Evolutionary conservation across 1,140 invertebrate species (phyloP).

Genomic region (Drosophila lacteicornis): DNA sequence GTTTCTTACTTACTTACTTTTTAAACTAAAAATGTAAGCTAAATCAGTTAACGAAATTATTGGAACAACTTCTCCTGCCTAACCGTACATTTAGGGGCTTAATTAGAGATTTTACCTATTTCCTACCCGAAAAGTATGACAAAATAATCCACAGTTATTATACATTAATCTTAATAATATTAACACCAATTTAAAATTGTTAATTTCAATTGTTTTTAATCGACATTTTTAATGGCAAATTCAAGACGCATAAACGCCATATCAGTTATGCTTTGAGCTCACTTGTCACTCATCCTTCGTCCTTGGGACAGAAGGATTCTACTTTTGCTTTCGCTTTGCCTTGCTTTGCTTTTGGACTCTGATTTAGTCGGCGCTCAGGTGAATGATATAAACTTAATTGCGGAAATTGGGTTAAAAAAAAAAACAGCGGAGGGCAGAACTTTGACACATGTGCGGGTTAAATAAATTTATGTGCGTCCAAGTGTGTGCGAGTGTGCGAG

Average conservation of each 20-base stretch:
- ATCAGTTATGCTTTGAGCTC: conserved; percentile 16
- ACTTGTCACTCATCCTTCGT: conserved; percentile 35
- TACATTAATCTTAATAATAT: not conserved
- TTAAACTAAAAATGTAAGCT: not conserved
- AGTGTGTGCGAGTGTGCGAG: conserved; percentile 21
- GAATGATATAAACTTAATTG: conserved; percentile 84
- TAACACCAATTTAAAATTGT: too few relatives aligned
- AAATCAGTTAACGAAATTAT: not conserved
- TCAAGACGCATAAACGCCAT: conserved; percentile 7
- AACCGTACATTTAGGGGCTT: not conserved
- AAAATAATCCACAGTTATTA: not conserved
- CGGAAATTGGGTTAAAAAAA: conserved; percentile 79
- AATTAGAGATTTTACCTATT: not conserved
- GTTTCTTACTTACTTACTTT: not conserved
- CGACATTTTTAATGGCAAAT: not conserved
- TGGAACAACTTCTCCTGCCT: not conserved
- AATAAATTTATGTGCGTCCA: conserved; percentile 69
- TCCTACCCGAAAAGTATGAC: not conserved
- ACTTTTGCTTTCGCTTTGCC: conserved; percentile 31
- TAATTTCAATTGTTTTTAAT: not conserved
- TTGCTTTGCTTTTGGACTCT: conserved; percentile 29
- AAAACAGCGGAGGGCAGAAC: conserved; percentile 27
- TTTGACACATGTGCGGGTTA: conserved; percentile 82
- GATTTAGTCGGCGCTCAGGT: conserved; percentile 51
- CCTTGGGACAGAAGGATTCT: conserved; percentile 27